Evolutionary conservation across 2,797 vertebrate species (phyloP), one percentile per base, ranked within the genome.

Genomic region (Malacoraja senta): DNA sequence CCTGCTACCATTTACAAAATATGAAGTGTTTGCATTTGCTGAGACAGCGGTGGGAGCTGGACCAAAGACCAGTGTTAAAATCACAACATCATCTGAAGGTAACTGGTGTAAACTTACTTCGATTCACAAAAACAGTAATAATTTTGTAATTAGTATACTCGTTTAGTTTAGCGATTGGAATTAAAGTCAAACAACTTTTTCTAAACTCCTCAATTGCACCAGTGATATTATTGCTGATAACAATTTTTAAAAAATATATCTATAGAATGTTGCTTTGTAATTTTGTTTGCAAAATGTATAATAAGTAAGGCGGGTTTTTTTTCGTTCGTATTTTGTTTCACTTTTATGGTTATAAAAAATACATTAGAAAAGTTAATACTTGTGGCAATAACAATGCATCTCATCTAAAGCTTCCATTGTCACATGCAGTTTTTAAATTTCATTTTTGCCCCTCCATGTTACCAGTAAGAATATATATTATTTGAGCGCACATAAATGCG

Each of bases 41-140:
- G 99, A 97, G 96, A 98, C 98, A 71, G 97, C 97, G 1, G 97
- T 97, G 94, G 97, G 98, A 35, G 93, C 97, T 93, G 99, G 99
- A 93, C 98, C 99, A 72, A 97, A 97, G 93, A 95, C 96, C 8
- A 95, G 96, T 94, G 94, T 96, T 21, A 96, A 96, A 17, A 92
- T 98, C 93, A 96, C 96, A 93, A 99, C 98, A 94, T 96, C 97
- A 93, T 96, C 97, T 93, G 98, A 98, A 95, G 97, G 99, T 99
- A 94, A 96, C 95, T 92, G 32, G 24, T 91, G 68, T 35, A 91
- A 44, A 53, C 24, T 53, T 53, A 53, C 21, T 38, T 71, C 38
- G 74, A 24, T 15, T 6, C 38, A 53, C 26, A 38, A 26, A 74
- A 91, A 29, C 44, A 17, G 24, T 44, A 65, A 21, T n/a, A 6